A percentile compares a stretch with the other conserved stretches of the same genome.
phyloP scores from a whole-genome alignment of 2,113 vertebrate genomes.

The Dasyprocta punctata region DNA sequence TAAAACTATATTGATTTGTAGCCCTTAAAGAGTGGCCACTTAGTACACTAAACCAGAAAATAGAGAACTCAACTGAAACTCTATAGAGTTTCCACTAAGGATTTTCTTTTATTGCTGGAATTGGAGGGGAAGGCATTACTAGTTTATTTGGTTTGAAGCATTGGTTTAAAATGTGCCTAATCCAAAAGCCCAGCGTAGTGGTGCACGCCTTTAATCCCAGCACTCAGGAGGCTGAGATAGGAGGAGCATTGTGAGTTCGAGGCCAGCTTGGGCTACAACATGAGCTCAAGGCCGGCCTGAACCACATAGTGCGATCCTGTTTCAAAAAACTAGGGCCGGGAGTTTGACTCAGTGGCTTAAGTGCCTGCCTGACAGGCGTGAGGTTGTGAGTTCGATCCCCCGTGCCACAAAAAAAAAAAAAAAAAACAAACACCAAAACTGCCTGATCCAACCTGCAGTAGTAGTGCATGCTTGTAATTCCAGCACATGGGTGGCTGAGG shows the following conservation, averaged over 20 bases:
- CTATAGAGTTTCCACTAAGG: background rate
- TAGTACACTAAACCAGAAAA: background rate
- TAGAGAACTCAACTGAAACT: background rate
- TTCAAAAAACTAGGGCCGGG: too few relatives aligned
- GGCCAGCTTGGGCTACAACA: background rate
- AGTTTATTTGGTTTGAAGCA: background rate
- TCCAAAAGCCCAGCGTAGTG: background rate
- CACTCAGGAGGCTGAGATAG: background rate
- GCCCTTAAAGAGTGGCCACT: background rate
- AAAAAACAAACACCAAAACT: too few relatives aligned
- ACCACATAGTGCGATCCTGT: too few relatives aligned
- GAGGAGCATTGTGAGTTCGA: background rate
- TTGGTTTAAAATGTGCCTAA: conserved; percentile 42
- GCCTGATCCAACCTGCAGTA: too few relatives aligned
- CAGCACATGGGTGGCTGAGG: background rate
- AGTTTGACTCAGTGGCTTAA: too few relatives aligned
- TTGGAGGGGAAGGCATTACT: background rate
- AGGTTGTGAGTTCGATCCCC: too few relatives aligned
- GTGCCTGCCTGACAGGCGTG: too few relatives aligned
- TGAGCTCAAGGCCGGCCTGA: background rate
- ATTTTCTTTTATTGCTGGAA: conserved; percentile 7
- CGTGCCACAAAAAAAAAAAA: too few relatives aligned
- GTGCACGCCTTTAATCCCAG: too few relatives aligned
- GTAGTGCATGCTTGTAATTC: background rate
- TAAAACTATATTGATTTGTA: conserved; percentile 14